Evolutionary conservation across 2,113 vertebrate species (phyloP).

Genomic region (Mastomys natalensis): DNA sequence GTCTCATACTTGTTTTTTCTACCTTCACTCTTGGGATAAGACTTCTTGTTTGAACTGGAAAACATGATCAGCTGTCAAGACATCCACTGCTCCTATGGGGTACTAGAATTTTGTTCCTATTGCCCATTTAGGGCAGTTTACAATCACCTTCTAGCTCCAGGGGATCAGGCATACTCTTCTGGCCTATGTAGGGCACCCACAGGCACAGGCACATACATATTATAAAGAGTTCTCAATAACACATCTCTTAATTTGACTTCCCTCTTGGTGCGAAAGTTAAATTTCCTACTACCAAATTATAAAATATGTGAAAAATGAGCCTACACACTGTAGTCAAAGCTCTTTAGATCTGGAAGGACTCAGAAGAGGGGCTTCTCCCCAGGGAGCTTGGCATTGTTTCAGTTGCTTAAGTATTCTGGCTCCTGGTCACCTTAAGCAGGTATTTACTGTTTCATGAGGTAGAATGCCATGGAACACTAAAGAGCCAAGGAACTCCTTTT

Average conservation of each 20-base stretch:
- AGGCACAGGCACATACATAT: neutral
- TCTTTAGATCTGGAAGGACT: neutral
- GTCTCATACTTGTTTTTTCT: neutral
- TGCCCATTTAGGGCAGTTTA: neutral
- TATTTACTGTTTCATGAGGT: neutral
- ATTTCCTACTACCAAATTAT: neutral
- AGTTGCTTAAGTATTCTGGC: neutral
- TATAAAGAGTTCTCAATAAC: neutral
- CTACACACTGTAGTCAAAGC: neutral
- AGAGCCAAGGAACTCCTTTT: neutral
- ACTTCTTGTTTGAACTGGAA: neutral
- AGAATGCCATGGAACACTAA: neutral
- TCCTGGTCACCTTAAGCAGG: neutral
- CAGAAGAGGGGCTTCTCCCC: neutral
- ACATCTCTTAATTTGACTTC: neutral
- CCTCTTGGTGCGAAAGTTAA: neutral
- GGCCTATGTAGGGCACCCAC: neutral
- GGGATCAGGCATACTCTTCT: neutral
- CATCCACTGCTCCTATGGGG: neutral
- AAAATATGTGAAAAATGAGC: neutral
- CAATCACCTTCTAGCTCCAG: too few species aligned
- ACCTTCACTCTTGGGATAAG: neutral
- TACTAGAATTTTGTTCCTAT: neutral
- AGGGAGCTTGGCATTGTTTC: neutral
- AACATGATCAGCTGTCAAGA: neutral